Base-by-base conservation (phyloP, 2,797 vertebrate genomes). In the Prionace glauca region DNA sequence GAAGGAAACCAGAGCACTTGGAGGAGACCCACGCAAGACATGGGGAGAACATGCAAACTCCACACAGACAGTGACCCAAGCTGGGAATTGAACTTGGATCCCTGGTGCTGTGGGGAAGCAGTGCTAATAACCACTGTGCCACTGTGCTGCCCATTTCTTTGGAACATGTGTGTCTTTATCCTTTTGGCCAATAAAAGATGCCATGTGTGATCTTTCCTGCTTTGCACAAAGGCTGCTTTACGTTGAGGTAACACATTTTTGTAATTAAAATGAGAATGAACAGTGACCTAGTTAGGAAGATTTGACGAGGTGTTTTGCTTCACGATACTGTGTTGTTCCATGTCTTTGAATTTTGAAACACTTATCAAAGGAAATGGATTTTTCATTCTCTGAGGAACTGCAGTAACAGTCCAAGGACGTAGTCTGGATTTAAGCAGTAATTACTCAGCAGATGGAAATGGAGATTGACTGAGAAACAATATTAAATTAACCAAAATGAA, bases 241-340 rank as follows among this genome's bases (percentile, higher is more conserved):
- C 9, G 10, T 36, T 24, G 62, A 41, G n/a, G 1, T 69, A 24
- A 69, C 11, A 41, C 20, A 20, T n/a, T 11, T 24, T 36, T 92
- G 90, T 65, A 69, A 67, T 92, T 67, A 92, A 60, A 69, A 92
- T 92, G 62, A 92, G 36, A 92, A 69, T 69, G 62, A 92, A 18
- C 90, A 67, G 60, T 67, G 90, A 92, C 90, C 90, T 67, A 92
- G n/a, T 69, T 92, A 22, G 0, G 65, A 24, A 92, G 90, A 69
- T 92, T 92, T 92, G 62, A 10, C 16, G 22, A 65, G 32, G 62
- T 41, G 18, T 11, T 69, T n/a, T 36, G n/a, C n/a, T 67, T 67
- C 24, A 3, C 41, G n/a, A 41, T 36, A 41, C 20, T 41, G 18
- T 69, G n/a, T n/a, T 67, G n/a, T 69, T 24, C 90, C n/a, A 41